Evolutionary conservation across 2,888 invertebrate genomes (phyloP), one percentile per base, ranked within the genome.

Genomic region (Thymelicus lineola): DNA sequence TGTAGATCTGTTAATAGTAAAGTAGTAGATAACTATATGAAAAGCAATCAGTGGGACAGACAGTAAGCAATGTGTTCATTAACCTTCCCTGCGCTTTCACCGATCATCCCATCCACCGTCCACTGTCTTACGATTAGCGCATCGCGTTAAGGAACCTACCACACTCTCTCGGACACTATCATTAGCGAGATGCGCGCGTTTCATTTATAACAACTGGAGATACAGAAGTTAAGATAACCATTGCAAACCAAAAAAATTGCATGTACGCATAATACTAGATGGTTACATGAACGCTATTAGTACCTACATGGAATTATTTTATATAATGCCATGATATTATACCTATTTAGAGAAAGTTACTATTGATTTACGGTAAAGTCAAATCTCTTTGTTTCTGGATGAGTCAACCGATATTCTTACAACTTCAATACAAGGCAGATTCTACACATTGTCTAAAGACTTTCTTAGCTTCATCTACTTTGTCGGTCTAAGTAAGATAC

Each of bases 61-160:
- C 38, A 38, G 38, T 7, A 53, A 17, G 15, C 64, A 20, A 55
- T 64, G 64, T 64, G 28, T 64, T 55, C 38, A 64, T 64, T 55
- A 55, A 64, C 61, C 46, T 46, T 20, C 17, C 42, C 1, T n/a
- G 46, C 7, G 55, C 64, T 64, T 64, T 55, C 64, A 55, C 55
- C 14, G 12, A 28, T 28, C 20, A 9, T 7, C 53, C 6, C 45
- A 28, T 15, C 55, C 42, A 28, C 28, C 28, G 28, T 28, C 28
- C 28, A 28, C 28, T 5, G 28, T 28, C 28, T 3, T 28, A 20
- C 48, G 35, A 36, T 48, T 48, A 53, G 28, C n/a, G n/a, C n/a
- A 38, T 15, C 35, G 28, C 14, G 63, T 53, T 62, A 62, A 62
- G 62, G 62, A 50, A 42, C 7, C n/a, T 28, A 28, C 7, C 46